A percentile compares a stretch with the other conserved stretches of the same genome.
These are phyloP conservation scores for Coelinius sp. DNA, from an alignment of 2,888 invertebrate species.

Conservation along the genomic window DNA sequence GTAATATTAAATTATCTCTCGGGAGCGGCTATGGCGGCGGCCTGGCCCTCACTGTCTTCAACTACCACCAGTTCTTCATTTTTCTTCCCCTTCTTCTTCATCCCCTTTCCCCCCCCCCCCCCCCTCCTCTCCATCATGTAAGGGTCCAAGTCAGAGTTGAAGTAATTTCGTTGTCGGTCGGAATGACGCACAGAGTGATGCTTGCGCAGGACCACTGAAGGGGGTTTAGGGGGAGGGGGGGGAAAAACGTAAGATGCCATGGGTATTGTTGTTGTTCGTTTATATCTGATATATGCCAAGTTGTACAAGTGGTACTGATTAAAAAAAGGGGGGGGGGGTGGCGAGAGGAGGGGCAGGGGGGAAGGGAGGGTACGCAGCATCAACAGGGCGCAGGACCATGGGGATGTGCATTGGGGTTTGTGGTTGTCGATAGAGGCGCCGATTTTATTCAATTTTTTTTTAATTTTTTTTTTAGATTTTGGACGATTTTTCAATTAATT, in stretches of 20 bases:
- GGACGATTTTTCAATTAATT: too few relatives aligned
- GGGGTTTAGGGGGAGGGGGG: too few relatives aligned
- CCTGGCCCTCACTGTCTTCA: conserved; percentile 68
- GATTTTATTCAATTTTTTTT: background rate
- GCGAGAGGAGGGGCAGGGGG: background rate
- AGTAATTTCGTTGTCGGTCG: conserved; percentile 37
- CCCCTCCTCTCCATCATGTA: too few relatives aligned
- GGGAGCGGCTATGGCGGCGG: conserved; percentile 71
- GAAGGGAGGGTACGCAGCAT: background rate
- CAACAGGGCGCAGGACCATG: conserved; percentile 8
- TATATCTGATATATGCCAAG: background rate
- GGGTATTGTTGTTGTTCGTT: background rate
- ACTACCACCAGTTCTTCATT: conserved; percentile 34
- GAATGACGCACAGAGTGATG: conserved; percentile 41
- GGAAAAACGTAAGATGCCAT: background rate
- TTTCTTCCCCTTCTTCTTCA: background rate
- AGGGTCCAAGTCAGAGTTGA: conserved; percentile 34
- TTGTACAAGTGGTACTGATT: too few relatives aligned
- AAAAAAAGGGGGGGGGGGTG: too few relatives aligned
- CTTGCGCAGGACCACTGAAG: conserved; percentile 30
- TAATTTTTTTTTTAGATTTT: too few relatives aligned
- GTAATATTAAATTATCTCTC: conserved; percentile 51
- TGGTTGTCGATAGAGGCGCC: background rate
- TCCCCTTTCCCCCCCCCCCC: too few relatives aligned
- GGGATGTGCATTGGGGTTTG: background rate